Conservation (phyloP, 1,140 invertebrate genomes). For the Araneus ventricosus region DNA sequence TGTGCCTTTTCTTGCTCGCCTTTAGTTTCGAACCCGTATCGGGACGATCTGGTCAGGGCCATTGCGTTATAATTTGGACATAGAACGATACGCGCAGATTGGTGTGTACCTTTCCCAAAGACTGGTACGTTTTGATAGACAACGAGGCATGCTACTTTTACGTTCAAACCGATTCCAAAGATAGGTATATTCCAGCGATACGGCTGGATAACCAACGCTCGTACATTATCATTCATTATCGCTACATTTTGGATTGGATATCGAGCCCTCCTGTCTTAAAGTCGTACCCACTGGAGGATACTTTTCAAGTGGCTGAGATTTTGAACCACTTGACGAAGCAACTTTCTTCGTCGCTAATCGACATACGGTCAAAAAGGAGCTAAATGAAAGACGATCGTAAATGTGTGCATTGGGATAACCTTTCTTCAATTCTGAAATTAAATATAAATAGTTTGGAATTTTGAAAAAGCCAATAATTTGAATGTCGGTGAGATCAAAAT, state of each 20-base stretch:
- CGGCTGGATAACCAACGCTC: background rate
- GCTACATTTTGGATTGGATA: background rate
- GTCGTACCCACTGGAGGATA: background rate
- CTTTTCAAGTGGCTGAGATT: background rate
- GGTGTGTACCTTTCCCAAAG: background rate
- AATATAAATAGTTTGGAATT: background rate
- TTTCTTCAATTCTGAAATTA: background rate
- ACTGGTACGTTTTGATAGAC: background rate
- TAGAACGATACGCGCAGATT: background rate
- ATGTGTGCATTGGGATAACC: background rate
- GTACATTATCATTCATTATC: background rate
- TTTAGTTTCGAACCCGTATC: background rate
- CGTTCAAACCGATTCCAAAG: background rate
- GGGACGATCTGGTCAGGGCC: background rate
- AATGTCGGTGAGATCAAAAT: background rate
- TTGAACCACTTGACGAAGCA: background rate
- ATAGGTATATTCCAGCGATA: slow-evolving; percentile 16
- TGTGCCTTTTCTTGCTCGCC: background rate
- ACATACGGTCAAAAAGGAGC: background rate
- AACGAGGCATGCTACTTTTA: background rate
- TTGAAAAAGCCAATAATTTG: background rate
- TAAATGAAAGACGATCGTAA: background rate
- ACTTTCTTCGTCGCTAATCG: background rate
- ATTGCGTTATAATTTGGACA: background rate
- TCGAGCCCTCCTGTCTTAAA: background rate